Evolutionary conservation across 2,888 invertebrate genomes (phyloP).

Genomic region (Meloe dianella): DNA sequence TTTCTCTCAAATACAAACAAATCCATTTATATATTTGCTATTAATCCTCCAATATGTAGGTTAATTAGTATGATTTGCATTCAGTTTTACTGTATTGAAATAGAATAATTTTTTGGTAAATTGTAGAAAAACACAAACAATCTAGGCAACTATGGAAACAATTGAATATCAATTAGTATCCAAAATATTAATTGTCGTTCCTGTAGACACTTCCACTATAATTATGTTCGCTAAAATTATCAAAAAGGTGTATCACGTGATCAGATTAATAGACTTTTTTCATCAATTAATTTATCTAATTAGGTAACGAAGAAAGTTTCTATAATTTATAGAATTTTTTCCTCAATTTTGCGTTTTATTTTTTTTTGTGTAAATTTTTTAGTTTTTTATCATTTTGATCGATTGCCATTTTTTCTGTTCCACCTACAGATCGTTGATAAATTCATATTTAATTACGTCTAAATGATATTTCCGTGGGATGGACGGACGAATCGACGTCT

Average conservation of each 20-base stretch:
- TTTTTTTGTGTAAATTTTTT: background rate
- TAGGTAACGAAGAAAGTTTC: background rate
- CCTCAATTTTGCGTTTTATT: background rate
- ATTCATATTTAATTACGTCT: conserved; percentile 22
- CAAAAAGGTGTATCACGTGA: background rate
- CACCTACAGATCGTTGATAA: background rate
- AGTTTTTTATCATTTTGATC: background rate
- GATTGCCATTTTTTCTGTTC: background rate
- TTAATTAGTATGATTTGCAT: background rate
- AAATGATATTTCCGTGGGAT: conserved; percentile 9
- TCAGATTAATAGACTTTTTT: background rate
- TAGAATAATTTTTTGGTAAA: background rate
- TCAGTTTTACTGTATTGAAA: too few species aligned
- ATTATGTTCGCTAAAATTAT: conserved; percentile 4
- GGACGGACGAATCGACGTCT: conserved; percentile 17
- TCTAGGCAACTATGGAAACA: conserved; percentile 7
- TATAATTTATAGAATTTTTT: background rate
- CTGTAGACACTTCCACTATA: conserved; percentile 8
- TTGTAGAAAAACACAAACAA: background rate
- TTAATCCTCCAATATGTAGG: background rate
- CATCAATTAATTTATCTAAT: background rate
- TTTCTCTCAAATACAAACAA: background rate
- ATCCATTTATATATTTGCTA: too few species aligned
- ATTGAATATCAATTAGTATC: conserved; percentile 1
- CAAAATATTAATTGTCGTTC: background rate